These are phyloP conservation scores for Aptenodytes patagonicus DNA, from an alignment of 2,113 vertebrate species.

Conservation along the genomic window DNA sequence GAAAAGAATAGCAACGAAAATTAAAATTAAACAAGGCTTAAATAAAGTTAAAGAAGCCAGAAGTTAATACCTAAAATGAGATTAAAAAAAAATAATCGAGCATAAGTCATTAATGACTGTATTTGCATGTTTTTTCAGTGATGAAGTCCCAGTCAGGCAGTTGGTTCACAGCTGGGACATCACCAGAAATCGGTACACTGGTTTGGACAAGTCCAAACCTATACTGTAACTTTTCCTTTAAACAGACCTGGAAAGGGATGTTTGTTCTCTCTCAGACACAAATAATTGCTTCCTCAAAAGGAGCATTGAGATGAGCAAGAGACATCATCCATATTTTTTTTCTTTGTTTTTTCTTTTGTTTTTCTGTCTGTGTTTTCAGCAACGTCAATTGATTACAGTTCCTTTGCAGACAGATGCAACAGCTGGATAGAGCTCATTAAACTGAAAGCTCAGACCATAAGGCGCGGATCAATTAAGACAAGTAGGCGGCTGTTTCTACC, in stretches of 20 bases:
- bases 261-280: constrained; percentile 76
- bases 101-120: not conserved
- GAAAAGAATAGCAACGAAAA: not conserved
- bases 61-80: not conserved
- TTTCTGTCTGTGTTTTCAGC: constrained; percentile 91
- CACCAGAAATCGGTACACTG: constrained; percentile 35
- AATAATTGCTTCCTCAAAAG: constrained; percentile 78
- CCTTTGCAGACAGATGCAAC: constrained; percentile 99
- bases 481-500: constrained; percentile 97
- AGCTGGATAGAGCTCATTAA: constrained; percentile 99
- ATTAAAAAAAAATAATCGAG: not conserved
- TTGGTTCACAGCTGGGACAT: constrained; percentile 20
- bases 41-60: not conserved
- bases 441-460: constrained; percentile 99
- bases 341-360: constrained; percentile 80
- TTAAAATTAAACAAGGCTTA: constrained; percentile 2
- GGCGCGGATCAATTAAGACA: constrained; percentile 99
- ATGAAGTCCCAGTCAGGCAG: constrained; percentile 41
- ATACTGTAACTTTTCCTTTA: constrained; percentile 22
- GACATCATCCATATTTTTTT: constrained; percentile 86
- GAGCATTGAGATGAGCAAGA: constrained; percentile 74
- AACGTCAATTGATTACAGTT: constrained; percentile 99
- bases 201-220: constrained; percentile 54
- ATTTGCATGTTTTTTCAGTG: constrained; percentile 58
- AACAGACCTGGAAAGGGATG: constrained; percentile 53